Percentiles rank a stretch among this genome's conserved stretches.
Conservation (phyloP, 2,888 invertebrate species). For the Drosophila mettleri region DNA sequence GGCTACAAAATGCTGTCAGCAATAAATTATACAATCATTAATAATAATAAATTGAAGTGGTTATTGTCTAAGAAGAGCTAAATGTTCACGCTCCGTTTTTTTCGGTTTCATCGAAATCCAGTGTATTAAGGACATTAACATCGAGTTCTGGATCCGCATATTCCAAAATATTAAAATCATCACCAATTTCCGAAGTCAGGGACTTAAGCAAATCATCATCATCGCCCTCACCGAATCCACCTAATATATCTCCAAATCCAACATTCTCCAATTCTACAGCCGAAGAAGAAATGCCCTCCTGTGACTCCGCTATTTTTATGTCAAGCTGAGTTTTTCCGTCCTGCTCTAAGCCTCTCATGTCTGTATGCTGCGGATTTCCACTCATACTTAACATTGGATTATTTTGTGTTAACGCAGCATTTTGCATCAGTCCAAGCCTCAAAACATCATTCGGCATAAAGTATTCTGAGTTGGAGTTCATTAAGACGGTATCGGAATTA, state of each 20-base stretch:
- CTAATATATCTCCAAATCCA: slow-evolving; percentile 91
- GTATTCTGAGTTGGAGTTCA: slow-evolving; percentile 59
- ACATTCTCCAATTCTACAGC: slow-evolving; percentile 85
- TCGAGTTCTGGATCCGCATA: slow-evolving; percentile 98
- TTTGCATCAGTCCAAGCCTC: slow-evolving; percentile 60
- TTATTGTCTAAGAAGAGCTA: slow-evolving; percentile 5
- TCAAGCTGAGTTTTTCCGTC: slow-evolving; percentile 57
- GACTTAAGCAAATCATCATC: slow-evolving; percentile 93
- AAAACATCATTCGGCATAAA: slow-evolving; percentile 62
- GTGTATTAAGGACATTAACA: slow-evolving; percentile 93
- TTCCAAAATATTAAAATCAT: slow-evolving; percentile 97
- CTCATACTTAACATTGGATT: slow-evolving; percentile 73
- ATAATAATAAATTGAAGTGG: not conserved
- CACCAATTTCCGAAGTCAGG: slow-evolving; percentile 93
- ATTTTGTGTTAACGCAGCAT: slow-evolving; percentile 62
- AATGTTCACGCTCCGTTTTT: slow-evolving; percentile 55
- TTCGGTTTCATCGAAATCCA: slow-evolving; percentile 90
- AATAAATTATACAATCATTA: slow-evolving; percentile 8
- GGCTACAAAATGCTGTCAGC: not conserved
- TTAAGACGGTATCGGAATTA: slow-evolving; percentile 58
- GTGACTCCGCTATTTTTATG: slow-evolving; percentile 86
- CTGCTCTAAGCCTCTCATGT: slow-evolving; percentile 60
- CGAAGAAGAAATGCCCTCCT: slow-evolving; percentile 84
- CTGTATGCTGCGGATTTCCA: slow-evolving; percentile 59
- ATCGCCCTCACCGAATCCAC: slow-evolving; percentile 93